These are phyloP conservation scores for Acipenser transmontanus DNA, from an alignment of 2,797 vertebrate species.

Conservation along the genomic window DNA sequence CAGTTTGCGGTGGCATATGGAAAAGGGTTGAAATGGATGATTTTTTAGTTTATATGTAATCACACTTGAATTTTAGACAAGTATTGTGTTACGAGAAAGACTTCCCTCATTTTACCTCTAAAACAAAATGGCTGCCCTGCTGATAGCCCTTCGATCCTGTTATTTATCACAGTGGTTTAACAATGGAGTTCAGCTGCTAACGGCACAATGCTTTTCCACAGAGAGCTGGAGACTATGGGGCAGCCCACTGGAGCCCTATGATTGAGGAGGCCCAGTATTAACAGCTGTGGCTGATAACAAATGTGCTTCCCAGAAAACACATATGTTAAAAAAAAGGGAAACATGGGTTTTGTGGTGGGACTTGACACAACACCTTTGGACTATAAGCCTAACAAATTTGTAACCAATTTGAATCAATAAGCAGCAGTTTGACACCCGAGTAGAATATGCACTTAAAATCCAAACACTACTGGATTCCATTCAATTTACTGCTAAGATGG, in stretches of 20 bases:
- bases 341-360: background rate
- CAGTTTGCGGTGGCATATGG: too few relatives aligned
- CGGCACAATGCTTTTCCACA: background rate
- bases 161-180: slow-evolving; percentile 8
- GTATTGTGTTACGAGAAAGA: too few relatives aligned
- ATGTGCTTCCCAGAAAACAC: slow-evolving; percentile 3
- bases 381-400: background rate
- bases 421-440: background rate
- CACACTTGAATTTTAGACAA: too few relatives aligned
- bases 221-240: background rate
- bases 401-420: background rate
- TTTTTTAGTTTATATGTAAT: too few relatives aligned
- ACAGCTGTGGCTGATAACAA: slow-evolving; percentile 8
- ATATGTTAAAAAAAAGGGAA: slow-evolving; percentile 4
- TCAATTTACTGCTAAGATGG: too few relatives aligned
- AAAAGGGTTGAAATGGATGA: too few relatives aligned
- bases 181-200: background rate
- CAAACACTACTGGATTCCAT: too few relatives aligned
- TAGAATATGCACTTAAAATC: too few relatives aligned
- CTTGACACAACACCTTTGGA: background rate
- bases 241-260: background rate
- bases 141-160: background rate
- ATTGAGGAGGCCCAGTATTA: slow-evolving; percentile 8
- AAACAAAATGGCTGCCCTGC: too few relatives aligned
- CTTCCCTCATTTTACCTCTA: background rate